phyloP scores from a whole-genome alignment of 30 jellyfish, hydroid and myxozoan genomes.

The Chrysaora quinquecirrha region DNA sequence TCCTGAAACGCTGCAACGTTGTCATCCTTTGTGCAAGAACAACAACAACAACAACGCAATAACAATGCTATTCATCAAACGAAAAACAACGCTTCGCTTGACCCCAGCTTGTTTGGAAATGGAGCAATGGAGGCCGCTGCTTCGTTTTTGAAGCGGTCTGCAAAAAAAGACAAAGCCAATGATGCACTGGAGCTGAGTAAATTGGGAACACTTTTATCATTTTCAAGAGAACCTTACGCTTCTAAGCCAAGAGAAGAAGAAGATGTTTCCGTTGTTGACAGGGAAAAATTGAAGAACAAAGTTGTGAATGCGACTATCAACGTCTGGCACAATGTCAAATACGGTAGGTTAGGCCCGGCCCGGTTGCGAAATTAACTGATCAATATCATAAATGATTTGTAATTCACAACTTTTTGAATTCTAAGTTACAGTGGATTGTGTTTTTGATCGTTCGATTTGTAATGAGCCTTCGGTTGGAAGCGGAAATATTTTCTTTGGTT shows the following conservation, averaged over 20 bases:
- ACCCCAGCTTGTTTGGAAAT: no score
- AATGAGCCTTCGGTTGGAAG: background rate
- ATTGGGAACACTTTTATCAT: slow-evolving; percentile 23
- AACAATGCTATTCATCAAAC: no score
- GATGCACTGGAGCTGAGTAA: slow-evolving; percentile 42
- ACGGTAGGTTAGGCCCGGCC: slow-evolving; percentile 67
- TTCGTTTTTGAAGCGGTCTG: background rate
- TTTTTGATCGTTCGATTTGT: background rate
- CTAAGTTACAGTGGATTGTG: background rate
- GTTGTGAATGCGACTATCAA: slow-evolving; percentile 47
- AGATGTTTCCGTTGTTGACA: slow-evolving; percentile 38
- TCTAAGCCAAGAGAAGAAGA: background rate
- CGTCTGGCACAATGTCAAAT: slow-evolving; percentile 98
- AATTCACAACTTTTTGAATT: background rate
- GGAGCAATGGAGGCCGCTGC: slow-evolving; percentile 6
- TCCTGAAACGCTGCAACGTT: no score
- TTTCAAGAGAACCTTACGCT: slow-evolving; percentile 16
- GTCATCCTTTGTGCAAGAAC: no score
- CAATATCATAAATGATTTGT: background rate
- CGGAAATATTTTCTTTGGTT: background rate
- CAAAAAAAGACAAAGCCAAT: background rate
- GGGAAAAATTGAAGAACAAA: slow-evolving; percentile 49
- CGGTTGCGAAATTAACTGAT: background rate
- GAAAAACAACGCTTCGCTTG: no score
- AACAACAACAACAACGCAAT: no score